Conservation (phyloP, 2,797 vertebrate genomes). For the Gobio occitaniae region DNA sequence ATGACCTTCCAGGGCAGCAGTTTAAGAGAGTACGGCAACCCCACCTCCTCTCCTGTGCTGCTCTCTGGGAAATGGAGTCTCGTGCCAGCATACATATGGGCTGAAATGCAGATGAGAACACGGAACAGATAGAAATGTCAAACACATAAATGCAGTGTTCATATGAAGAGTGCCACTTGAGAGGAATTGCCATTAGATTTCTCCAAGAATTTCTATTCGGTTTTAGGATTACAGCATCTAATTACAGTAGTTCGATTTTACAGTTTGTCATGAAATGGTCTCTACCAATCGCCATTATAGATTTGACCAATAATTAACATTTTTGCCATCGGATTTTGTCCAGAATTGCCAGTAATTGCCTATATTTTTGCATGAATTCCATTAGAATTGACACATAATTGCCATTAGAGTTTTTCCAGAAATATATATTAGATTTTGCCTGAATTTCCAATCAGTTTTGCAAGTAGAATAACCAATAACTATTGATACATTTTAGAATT, state of each 20-base stretch:
- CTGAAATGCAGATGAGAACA: constrained; percentile 23
- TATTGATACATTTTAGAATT: not conserved
- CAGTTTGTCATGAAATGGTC: not conserved
- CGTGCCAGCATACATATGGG: constrained; percentile 23
- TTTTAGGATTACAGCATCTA: not conserved
- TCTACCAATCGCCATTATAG: not conserved
- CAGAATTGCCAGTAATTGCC: not conserved
- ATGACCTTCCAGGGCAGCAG: constrained; percentile 80
- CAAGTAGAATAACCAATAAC: not conserved
- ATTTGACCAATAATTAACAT: not conserved
- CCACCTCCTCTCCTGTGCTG: constrained; percentile 67
- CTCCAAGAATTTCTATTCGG: not conserved
- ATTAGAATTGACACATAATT: not conserved
- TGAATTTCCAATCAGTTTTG: not conserved
- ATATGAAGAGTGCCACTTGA: not conserved
- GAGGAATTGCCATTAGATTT: not conserved
- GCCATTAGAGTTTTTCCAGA: not conserved
- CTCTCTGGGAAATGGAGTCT: constrained; percentile 71
- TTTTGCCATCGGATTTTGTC: not conserved
- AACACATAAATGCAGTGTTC: not conserved
- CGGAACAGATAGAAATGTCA: constrained; percentile 26
- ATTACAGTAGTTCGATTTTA: not conserved
- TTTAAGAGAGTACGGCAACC: constrained; percentile 69
- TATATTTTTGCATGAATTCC: fast-evolving
- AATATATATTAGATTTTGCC: not conserved